Percentiles rank a stretch among this genome's conserved stretches.
These are phyloP conservation scores for Acanthurus leucopareius DNA, from an alignment of 2,797 vertebrate species.

Conservation along the genomic window DNA sequence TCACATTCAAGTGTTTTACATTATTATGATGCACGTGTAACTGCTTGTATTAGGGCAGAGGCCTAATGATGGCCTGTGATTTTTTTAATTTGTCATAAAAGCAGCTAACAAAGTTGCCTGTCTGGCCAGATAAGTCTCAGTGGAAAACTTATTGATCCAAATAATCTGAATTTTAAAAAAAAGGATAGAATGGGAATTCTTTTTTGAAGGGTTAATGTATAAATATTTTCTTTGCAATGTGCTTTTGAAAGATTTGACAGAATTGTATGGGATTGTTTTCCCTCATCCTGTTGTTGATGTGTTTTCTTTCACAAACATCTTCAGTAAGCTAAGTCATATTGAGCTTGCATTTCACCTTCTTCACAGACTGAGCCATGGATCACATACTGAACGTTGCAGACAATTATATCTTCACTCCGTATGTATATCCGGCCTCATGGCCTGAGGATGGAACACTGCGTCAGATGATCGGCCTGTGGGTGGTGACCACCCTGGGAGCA, in stretches of 20 bases:
- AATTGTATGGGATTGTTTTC: background rate
- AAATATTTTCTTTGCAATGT: no score
- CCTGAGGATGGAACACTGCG: constrained; percentile 69
- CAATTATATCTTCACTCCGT: constrained; percentile 88
- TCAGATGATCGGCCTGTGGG: constrained; percentile 90
- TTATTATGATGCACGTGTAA: background rate
- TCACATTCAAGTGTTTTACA: background rate
- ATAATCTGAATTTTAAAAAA: background rate
- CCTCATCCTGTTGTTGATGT: no score
- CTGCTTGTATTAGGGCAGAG: background rate
- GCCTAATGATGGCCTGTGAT: constrained; percentile 3
- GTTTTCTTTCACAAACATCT: background rate
- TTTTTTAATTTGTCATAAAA: background rate
- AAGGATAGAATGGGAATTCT: background rate
- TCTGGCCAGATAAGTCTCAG: background rate
- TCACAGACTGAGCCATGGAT: constrained; percentile 88
- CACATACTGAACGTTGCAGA: constrained; percentile 88
- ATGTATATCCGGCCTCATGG: constrained; percentile 86
- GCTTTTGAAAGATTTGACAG: background rate
- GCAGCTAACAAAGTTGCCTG: background rate
- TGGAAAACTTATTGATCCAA: background rate
- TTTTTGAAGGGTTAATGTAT: no score
- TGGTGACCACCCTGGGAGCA: constrained; percentile 91
- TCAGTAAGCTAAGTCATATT: background rate
- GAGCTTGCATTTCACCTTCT: background rate